These are phyloP conservation scores for Dusona sp. DNA, from an alignment of 2,888 invertebrate genomes.

Conservation along the genomic window DNA sequence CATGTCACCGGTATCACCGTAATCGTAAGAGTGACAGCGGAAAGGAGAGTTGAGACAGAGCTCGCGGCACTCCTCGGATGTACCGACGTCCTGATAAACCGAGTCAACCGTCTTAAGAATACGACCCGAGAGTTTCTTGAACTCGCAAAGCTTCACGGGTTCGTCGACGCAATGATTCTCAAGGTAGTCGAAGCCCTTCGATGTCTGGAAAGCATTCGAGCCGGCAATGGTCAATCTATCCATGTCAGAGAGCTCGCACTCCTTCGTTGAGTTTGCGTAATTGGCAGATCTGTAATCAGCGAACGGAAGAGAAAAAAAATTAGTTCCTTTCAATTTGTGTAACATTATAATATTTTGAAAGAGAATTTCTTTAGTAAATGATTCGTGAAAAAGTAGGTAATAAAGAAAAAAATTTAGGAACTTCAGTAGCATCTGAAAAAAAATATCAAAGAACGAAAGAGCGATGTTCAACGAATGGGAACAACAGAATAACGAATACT, in stretches of 20 bases:
- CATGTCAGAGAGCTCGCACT: slow-evolving; percentile 96
- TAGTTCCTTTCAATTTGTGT: slow-evolving; percentile 21
- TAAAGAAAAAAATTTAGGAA: background rate
- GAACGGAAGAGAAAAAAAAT: slow-evolving; percentile 66
- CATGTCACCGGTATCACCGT: slow-evolving; percentile 96
- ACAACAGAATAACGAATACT: background rate
- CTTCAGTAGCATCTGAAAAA: no score
- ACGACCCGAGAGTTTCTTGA: slow-evolving; percentile 94
- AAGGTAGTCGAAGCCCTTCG: slow-evolving; percentile 90
- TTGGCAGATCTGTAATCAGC: slow-evolving; percentile 92
- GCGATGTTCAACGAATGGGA: background rate
- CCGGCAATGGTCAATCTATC: slow-evolving; percentile 95
- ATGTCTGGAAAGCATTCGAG: slow-evolving; percentile 90
- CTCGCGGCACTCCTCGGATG: slow-evolving; percentile 94
- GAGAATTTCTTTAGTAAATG: background rate
- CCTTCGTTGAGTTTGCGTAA: slow-evolving; percentile 93
- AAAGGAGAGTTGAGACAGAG: slow-evolving; percentile 94
- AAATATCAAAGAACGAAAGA: background rate
- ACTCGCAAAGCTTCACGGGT: slow-evolving; percentile 97
- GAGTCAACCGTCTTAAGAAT: slow-evolving; percentile 97
- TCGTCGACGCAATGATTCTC: slow-evolving; percentile 97
- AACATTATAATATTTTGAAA: slow-evolving; percentile 16
- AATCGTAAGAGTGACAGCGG: slow-evolving; percentile 96
- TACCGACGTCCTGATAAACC: slow-evolving; percentile 95
- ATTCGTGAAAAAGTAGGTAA: background rate